Base-by-base conservation (phyloP, 2,113 vertebrate genomes). In the Leptosomus discolor region DNA sequence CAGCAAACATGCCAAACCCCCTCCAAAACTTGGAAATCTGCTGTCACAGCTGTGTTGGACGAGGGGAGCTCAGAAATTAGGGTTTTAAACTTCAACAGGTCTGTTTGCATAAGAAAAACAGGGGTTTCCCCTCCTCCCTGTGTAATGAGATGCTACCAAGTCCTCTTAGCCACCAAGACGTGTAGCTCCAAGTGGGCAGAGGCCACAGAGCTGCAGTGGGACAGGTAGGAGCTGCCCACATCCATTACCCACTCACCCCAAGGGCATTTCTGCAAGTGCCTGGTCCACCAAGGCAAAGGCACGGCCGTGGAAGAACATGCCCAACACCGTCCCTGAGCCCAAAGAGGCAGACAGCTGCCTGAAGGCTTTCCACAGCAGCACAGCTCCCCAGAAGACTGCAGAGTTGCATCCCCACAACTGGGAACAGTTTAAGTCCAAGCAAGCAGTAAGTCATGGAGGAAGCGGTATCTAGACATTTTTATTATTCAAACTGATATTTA, bases 281-380 rank as follows among this genome's bases (percentile, higher is more conserved):
- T 19, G n/a, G 29, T 50, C 51, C 39, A 21, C 21, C 4, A 2
- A 51, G 29, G 18, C 36, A 74, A 36, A 74, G 58, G n/a, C 34
- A 37, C 5, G 0, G 0, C 2, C 15, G 20, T 24, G 24, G 58
- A 37, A 45, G 34, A 22, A 69, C 1, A 2, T 78, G 12, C 6
- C 41, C 39, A 75, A 36, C 68, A 15, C 7, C 13, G 3, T 2
- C 29, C 32, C 43, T 3, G 26, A 60, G 24, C 22, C 51, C 24
- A 37, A 51, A 45, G 23, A 21, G 7, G 30, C 15, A 12, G 17
- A 15, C 37, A 90, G 24, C 14, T 45, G 15, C 37, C 37, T 19
- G 9, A 63, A 84, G n/a, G 15, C 37, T 60, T 69, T 30, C 53
- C 61, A 50, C 1, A n/a, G 57, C 43, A 81, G 76, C 24, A 3